phyloP scores from a whole-genome alignment of 2,797 vertebrate species.

The Hypotaenidia philippensis region DNA sequence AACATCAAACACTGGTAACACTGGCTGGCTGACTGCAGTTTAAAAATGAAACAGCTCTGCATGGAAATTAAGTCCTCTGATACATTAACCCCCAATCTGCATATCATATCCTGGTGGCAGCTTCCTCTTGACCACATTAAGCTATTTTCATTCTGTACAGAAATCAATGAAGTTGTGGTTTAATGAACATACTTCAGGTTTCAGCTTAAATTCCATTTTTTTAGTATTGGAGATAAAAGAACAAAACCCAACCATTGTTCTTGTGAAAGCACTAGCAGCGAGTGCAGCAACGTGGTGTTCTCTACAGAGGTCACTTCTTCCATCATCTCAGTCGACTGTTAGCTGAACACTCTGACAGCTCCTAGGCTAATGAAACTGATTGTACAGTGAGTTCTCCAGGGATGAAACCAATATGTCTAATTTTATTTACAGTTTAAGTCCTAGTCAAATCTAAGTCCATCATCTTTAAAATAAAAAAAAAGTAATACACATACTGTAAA shows the following conservation, averaged over 20 bases:
- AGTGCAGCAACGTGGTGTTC: constrained; percentile 21
- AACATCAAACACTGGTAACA: constrained; percentile 60
- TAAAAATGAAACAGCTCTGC: constrained; percentile 31
- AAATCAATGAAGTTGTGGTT: constrained; percentile 43
- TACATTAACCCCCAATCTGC: not conserved
- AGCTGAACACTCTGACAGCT: constrained; percentile 59
- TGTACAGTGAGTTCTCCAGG: constrained; percentile 73
- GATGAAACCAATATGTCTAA: constrained; percentile 67
- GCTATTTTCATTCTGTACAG: constrained; percentile 31
- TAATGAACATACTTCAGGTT: constrained; percentile 47
- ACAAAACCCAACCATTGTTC: not conserved
- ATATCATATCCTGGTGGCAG: not conserved
- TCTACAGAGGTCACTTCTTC: constrained; percentile 44
- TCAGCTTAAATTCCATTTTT: constrained; percentile 63
- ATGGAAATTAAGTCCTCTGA: constrained; percentile 50
- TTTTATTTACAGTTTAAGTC: constrained; percentile 80
- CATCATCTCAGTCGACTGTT: not conserved
- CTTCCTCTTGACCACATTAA: constrained; percentile 25
- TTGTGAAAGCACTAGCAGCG: constrained; percentile 8
- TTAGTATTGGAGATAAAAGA: constrained; percentile 36
- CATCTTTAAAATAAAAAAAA: constrained; percentile 55
- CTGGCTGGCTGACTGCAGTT: constrained; percentile 63
- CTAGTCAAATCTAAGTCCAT: constrained; percentile 79
- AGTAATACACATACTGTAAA: constrained; percentile 80
- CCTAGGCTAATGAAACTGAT: constrained; percentile 52